Percentiles rank a stretch among this genome's conserved stretches.
Evolutionary conservation across 2,797 vertebrate genomes (phyloP).

Genomic region (Synaphobranchus kaupii): DNA sequence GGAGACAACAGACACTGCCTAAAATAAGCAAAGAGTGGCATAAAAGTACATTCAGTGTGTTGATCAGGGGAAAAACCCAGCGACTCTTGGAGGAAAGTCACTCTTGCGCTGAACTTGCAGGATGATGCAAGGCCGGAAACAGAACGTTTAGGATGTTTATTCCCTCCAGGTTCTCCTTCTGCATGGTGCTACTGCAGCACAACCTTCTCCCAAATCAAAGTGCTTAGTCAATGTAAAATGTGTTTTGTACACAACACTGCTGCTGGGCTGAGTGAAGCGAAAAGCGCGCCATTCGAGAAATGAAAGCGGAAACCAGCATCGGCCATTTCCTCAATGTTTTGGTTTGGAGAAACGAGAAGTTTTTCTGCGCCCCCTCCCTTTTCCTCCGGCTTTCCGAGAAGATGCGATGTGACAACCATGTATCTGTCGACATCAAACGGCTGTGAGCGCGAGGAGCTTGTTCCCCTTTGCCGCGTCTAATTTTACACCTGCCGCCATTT

Average conservation of each 20-base stretch:
- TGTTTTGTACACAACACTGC: not conserved
- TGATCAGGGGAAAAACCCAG: not conserved
- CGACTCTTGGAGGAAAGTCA: no score
- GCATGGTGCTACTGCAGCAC: not conserved
- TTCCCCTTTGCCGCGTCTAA: not conserved
- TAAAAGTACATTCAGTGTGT: not conserved
- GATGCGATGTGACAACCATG: not conserved
- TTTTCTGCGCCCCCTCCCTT: not conserved
- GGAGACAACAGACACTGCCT: not conserved
- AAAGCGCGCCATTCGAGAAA: conserved; percentile 13
- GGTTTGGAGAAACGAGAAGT: conserved; percentile 28
- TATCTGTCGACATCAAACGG: not conserved
- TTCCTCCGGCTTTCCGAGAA: not conserved
- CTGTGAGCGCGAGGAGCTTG: not conserved
- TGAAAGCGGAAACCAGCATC: conserved; percentile 14
- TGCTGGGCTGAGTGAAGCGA: not conserved
- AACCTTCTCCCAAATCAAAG: not conserved
- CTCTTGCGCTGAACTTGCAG: not conserved
- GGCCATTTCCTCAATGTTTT: conserved; percentile 14
- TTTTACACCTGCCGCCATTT: not conserved
- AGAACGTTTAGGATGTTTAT: not conserved
- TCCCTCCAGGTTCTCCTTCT: no score
- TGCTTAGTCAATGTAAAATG: not conserved
- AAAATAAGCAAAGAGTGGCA: not conserved
- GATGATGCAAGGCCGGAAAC: not conserved